Base-by-base conservation (phyloP, 2,888 invertebrate species). In the Ctenicera cuprea region DNA sequence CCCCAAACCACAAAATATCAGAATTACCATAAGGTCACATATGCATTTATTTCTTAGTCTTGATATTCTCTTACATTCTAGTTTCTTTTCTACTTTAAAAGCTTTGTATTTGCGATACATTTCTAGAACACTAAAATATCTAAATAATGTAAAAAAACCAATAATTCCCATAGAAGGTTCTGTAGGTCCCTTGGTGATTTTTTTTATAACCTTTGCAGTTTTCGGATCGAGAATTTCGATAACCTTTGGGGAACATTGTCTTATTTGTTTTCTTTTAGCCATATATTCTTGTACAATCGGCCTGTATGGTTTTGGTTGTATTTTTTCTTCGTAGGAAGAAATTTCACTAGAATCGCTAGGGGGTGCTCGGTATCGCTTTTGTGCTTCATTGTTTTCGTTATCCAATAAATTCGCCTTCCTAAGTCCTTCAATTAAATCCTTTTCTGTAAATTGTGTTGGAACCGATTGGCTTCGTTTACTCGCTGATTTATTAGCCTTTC, bases 1-100 rank as follows among this genome's bases (percentile, higher is more conserved):
- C 0, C 95, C 96, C 61, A 94, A 87, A 3, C 96, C 95, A 81
- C 94, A 93, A 78, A 93, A 89, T 69, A 95, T 90, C 22, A 94
- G 87, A 43, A 95, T 86, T 26, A 95, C 80, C n/a, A 95, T 85
- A 20, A 94, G 84, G 80, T 94, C 91, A 52, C 91, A 89, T 67
- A 93, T 82, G 84, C 95, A 95, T 79, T 89, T 90, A 80, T 94
- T 94, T 52, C 92, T 87, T 59, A 92, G 83, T 14, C 86, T 82
- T 62, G 87, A 87, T 14, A 94, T 89, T 76, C 87, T 88, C 1
- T 84, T 80, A 70, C 90, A 90, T 75, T 93, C 91, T 0, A 85
- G 80, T 3, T 89, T 89, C 82, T 92, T 89, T 45, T 90, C 91
- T 30, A 85, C 79, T 79, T 90, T 91, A 81, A 93, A 92, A 64